Evolutionary conservation across 2,888 invertebrate genomes (phyloP).

Genomic region (Dicranocentrus wangi): DNA sequence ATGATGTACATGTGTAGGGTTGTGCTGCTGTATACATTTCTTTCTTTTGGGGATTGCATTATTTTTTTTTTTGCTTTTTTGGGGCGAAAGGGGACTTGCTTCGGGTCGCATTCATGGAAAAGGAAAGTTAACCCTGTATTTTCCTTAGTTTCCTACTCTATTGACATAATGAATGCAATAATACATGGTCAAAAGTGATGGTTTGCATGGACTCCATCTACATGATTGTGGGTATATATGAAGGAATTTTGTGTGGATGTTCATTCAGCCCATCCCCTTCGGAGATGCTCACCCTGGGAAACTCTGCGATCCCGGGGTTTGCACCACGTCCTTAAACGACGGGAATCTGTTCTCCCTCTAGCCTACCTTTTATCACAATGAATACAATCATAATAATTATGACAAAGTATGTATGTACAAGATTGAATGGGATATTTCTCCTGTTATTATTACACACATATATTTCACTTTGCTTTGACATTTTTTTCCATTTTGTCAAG

Average conservation of each 20-base stretch:
- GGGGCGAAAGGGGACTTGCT: constrained; percentile 43
- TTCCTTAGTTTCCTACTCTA: constrained; percentile 30
- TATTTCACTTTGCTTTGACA: constrained; percentile 55
- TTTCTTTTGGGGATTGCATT: too few species aligned
- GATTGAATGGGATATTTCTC: constrained; percentile 28
- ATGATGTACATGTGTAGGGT: not conserved
- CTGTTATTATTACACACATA: not conserved
- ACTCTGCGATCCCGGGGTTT: constrained; percentile 49
- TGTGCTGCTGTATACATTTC: too few species aligned
- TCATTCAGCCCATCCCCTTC: constrained; percentile 24
- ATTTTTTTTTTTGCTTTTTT: not conserved
- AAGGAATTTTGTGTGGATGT: too few species aligned
- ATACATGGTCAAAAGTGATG: constrained; percentile 3
- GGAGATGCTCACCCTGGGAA: constrained; percentile 52
- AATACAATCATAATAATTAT: constrained; percentile 51
- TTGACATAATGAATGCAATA: constrained; percentile 40
- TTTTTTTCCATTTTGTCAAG: constrained; percentile 52
- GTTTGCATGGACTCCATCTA: constrained; percentile 4
- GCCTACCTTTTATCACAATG: constrained; percentile 25
- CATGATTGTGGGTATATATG: too few species aligned
- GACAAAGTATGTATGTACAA: constrained; percentile 29
- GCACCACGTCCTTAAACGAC: constrained; percentile 30
- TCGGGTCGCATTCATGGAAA: not conserved
- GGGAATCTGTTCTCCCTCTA: constrained; percentile 1
- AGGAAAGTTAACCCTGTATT: constrained; percentile 54